Evolutionary conservation across 2,888 invertebrate genomes (phyloP).

Genomic region (Lasioglossum lativentre): DNA sequence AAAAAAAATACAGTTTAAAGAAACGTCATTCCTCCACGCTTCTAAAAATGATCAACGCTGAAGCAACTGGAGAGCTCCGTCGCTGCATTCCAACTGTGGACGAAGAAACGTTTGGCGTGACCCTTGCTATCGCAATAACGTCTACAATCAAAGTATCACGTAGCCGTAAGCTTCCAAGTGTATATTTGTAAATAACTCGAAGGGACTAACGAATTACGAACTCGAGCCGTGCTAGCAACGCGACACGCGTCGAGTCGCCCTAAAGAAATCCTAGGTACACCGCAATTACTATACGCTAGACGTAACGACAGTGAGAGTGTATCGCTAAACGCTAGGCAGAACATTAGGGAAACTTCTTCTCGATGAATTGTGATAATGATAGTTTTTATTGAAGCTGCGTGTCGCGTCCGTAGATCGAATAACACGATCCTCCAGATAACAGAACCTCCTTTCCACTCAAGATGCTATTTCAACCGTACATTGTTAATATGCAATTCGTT

Average conservation of each 20-base stretch:
- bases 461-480: not conserved
- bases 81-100: not conserved
- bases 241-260: conserved; percentile 23
- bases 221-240: conserved; percentile 34
- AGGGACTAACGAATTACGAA: conserved; percentile 48
- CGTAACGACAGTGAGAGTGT: conserved; percentile 40
- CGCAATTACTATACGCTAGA: conserved; percentile 45
- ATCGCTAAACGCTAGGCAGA: conserved; percentile 38
- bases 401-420: not conserved
- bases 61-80: not conserved
- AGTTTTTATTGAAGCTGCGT: conserved; percentile 29
- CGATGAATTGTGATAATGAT: conserved; percentile 54
- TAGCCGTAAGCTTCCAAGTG: conserved; percentile 62
- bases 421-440: not conserved
- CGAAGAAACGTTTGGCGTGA: conserved; percentile 37
- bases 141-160: conserved; percentile 76
- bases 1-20: not conserved
- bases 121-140: conserved; percentile 71
- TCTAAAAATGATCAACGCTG: not conserved
- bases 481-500: not conserved
- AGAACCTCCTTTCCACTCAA: not conserved
- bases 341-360: conserved; percentile 41
- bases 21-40: not conserved
- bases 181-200: conserved; percentile 70
- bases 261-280: conserved; percentile 21